A percentile compares a stretch with the other conserved stretches of the same genome.
phyloP scores from a whole-genome alignment of 2,113 vertebrate species.

The Bombycilla garrulus region DNA sequence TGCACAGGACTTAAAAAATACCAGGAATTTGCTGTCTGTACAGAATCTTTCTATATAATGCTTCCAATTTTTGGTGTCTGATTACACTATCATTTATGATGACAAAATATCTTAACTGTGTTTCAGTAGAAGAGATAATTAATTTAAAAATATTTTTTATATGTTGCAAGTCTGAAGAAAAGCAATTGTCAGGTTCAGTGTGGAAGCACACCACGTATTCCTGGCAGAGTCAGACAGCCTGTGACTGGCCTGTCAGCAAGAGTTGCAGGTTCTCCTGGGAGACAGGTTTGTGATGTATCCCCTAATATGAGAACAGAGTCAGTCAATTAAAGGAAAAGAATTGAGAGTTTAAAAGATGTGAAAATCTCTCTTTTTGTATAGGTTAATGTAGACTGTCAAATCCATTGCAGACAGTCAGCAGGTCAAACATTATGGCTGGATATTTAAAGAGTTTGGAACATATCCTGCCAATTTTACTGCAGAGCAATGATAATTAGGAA shows the following conservation, averaged over 20 bases:
- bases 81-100: background rate
- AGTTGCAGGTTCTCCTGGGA: background rate
- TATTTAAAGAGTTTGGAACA: background rate
- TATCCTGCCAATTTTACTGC: background rate
- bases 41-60: background rate
- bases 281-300: background rate
- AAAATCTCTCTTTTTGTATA: background rate
- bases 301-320: background rate
- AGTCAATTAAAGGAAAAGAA: conserved; percentile 5
- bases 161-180: background rate
- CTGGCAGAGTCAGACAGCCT: background rate
- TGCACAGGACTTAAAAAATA: background rate
- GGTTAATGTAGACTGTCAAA: background rate
- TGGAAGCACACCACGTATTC: background rate
- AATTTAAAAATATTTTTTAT: background rate
- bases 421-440: background rate
- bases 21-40: background rate
- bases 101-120: background rate
- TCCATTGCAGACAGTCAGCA: background rate
- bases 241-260: background rate
- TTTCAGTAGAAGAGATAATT: background rate
- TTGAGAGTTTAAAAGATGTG: background rate
- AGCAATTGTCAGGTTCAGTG: background rate
- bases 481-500: background rate
- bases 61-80: background rate